Base-by-base conservation (phyloP, 1,140 invertebrate genomes). In the Ephestia elutella region DNA sequence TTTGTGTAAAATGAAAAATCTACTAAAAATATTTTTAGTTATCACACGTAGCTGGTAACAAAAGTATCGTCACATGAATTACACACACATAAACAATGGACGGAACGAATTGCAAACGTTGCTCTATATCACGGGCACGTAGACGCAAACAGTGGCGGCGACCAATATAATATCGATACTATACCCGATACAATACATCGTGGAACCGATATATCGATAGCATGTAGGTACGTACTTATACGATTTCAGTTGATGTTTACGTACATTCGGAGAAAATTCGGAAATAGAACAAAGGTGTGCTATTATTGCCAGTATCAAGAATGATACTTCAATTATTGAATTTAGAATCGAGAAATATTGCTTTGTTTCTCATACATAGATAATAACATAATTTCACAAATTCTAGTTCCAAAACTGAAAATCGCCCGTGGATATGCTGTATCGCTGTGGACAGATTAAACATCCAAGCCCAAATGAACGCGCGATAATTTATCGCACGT, bases 391-490 rank as follows among this genome's bases (percentile, higher is more conserved):
- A 25, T 53, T 53, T n/a, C 13, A n/a, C 50, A 53, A 53, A 53
- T 53, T 8, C 38, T 3, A 2, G 38, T 44, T 44, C 38, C 38
- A 60, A 68, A 73, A 72, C 67, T 75, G 66, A 70, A 72, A 76
- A 78, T 71, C 69, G 66, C 71, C 73, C 49, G 60, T 58, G 68
- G 70, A 70, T 59, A 70, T 66, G 73, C 60, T 61, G 70, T 78
- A 81, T 25, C 73, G 73, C 57, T 66, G 60, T 64, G 66, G 75
- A 85, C 86, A 90, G 87, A 90, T 90, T 90, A 90, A 89, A 90
- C 88, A 90, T 87, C 80, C 77, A 56, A 78, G 80, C 75, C 73
- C 80, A 89, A 89, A 89, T 89, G 88, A 89, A 89, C 85, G 83
- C 75, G 70, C 78, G 69, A 86, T 89, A 90, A 89, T 89, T 89